Conservation (phyloP, 2,797 vertebrate genomes). For the Adrianichthys oophorus region DNA sequence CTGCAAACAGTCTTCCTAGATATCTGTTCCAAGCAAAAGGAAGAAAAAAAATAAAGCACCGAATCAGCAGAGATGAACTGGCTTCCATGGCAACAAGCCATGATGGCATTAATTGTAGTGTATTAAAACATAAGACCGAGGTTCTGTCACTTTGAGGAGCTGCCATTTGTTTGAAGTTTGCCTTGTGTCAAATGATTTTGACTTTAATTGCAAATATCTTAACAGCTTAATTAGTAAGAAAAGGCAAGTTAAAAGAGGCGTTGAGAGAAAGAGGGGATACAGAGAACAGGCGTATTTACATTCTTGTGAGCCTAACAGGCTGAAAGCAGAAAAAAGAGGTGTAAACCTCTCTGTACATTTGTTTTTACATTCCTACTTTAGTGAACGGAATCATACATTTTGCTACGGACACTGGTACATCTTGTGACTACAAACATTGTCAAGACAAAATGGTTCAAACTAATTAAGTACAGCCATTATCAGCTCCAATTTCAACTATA, state of each 20-base stretch:
- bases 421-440: too few relatives aligned
- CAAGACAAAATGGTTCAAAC: too few relatives aligned
- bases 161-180: conserved; percentile 8
- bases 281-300: background rate
- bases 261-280: background rate
- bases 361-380: too few relatives aligned
- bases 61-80: conserved; percentile 49
- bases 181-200: conserved; percentile 11
- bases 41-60: conserved; percentile 10
- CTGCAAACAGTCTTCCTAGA: conserved; percentile 28
- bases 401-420: too few relatives aligned
- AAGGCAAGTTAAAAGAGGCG: background rate
- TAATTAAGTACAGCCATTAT: too few relatives aligned
- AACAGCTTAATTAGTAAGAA: conserved; percentile 10
- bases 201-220: conserved; percentile 4
- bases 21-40: conserved; percentile 24
- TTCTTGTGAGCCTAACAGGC: too few relatives aligned
- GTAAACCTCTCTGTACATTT: too few relatives aligned
- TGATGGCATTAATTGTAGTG: conserved; percentile 45
- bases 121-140: conserved; percentile 21
- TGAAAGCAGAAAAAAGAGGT: too few relatives aligned
- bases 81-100: conserved; percentile 53
- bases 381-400: too few relatives aligned
- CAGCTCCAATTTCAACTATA: too few relatives aligned
- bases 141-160: conserved; percentile 21